Evolutionary conservation across 2,888 invertebrate genomes (phyloP).

Genomic region (Diabrotica balteata): DNA sequence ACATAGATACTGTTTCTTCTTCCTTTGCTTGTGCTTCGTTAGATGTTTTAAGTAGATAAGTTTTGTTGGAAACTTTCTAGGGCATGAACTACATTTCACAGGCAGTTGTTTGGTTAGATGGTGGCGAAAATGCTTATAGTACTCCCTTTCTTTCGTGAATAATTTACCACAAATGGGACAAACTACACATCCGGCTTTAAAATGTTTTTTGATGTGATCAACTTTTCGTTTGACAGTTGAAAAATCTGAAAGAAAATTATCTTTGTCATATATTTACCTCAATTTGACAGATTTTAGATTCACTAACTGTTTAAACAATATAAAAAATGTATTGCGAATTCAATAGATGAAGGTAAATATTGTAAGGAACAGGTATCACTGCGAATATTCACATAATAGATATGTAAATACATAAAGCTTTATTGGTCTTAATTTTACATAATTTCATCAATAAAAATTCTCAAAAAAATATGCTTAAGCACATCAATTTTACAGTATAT

Average conservation of each 20-base stretch:
- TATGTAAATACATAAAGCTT: no score
- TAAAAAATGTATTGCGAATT: no score
- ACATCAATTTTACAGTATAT: no score
- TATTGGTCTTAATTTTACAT: no score
- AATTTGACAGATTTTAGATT: no score
- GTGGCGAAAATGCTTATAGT: conserved; percentile 10
- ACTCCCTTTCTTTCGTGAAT: conserved; percentile 10
- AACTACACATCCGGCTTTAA: conserved; percentile 9
- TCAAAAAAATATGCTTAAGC: no score
- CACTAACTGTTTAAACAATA: no score
- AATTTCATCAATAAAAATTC: no score
- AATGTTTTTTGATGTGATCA: conserved; percentile 15
- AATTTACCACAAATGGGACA: conserved; percentile 16
- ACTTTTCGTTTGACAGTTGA: conserved; percentile 5
- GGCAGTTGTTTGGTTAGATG: conserved; percentile 17
- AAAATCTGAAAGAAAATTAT: conserved; percentile 17
- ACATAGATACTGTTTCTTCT: conserved; percentile 4
- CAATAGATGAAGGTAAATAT: no score
- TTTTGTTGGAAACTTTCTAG: conserved; percentile 13
- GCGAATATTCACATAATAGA: no score
- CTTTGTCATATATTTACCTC: no score
- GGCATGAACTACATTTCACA: conserved; percentile 10
- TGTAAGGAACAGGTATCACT: no score
- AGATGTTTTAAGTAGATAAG: conserved; percentile 10
- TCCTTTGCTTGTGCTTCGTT: conserved; percentile 1